Evolutionary conservation across 1,140 invertebrate species (phyloP).

Genomic region (Drosophila kohkoa): DNA sequence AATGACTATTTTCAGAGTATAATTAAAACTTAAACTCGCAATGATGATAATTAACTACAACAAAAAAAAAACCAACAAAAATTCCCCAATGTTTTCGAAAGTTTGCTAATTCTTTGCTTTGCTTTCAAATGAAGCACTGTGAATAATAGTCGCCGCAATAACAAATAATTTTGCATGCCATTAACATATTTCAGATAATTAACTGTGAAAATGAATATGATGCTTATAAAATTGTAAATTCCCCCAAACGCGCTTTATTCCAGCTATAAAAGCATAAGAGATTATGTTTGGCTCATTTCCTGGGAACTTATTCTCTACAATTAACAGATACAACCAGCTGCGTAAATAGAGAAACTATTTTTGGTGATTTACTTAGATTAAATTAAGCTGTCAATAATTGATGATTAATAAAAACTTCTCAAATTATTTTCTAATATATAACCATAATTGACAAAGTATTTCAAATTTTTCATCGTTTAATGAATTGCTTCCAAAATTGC

Average conservation of each 20-base stretch:
- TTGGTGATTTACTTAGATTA: no score
- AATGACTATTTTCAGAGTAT: no score
- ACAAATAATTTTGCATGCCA: background rate
- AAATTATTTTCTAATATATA: no score
- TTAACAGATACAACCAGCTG: background rate
- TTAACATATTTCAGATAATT: constrained; percentile 3
- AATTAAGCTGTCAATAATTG: no score
- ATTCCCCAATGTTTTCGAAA: background rate
- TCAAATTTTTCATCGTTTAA: no score
- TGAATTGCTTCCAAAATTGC: no score
- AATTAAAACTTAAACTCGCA: no score
- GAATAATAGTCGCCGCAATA: background rate
- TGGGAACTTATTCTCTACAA: background rate
- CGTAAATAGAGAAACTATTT: background rate
- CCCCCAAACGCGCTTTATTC: background rate
- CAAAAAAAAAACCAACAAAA: background rate
- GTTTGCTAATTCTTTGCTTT: background rate
- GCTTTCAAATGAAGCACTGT: background rate
- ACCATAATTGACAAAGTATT: no score
- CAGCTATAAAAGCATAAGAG: constrained; percentile 2
- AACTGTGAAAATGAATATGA: constrained; percentile 13
- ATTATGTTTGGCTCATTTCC: background rate
- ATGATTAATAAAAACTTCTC: no score
- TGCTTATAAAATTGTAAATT: constrained; percentile 9
- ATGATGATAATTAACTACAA: no score